Conservation (phyloP, 1,140 invertebrate genomes). For the Aphelinus atriplicis region DNA sequence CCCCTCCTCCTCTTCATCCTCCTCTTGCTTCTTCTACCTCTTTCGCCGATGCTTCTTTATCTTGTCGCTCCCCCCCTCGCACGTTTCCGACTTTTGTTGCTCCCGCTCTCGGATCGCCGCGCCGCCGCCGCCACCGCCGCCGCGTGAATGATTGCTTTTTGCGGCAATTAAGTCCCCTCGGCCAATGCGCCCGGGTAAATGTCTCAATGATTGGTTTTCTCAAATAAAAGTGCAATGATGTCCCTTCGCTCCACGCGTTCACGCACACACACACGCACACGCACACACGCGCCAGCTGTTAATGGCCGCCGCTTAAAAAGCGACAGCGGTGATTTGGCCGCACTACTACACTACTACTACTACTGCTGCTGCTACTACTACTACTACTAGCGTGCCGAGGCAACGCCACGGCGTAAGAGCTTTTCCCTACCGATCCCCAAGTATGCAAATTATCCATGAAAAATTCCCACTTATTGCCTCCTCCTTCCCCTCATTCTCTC, state of each 20-base stretch:
- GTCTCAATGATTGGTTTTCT: conserved; percentile 40
- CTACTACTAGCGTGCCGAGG: too few species aligned
- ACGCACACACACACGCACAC: too few species aligned
- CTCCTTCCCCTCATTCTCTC: too few species aligned
- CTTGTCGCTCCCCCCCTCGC: not conserved
- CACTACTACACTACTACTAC: too few species aligned
- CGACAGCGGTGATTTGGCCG: not conserved
- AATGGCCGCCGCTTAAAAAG: conserved; percentile 31
- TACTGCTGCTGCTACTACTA: too few species aligned
- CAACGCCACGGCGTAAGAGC: conserved; percentile 12
- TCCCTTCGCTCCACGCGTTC: conserved; percentile 5
- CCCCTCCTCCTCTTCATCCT: conserved; percentile 36
- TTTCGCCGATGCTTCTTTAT: conserved; percentile 16
- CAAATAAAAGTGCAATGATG: conserved; percentile 39
- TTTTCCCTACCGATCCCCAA: not conserved
- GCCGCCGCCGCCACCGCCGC: not conserved
- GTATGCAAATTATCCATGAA: conserved; percentile 35
- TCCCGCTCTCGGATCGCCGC: not conserved
- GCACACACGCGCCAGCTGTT: not conserved
- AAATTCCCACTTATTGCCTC: conserved; percentile 8
- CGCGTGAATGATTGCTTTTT: conserved; percentile 41
- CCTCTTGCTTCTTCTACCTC: conserved; percentile 1
- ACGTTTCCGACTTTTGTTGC: too few species aligned
- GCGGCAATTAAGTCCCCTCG: conserved; percentile 38
- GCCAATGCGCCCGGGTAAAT: conserved; percentile 28